phyloP scores from a whole-genome alignment of 2,113 vertebrate species.

The Poeciliopsis retropinna region DNA sequence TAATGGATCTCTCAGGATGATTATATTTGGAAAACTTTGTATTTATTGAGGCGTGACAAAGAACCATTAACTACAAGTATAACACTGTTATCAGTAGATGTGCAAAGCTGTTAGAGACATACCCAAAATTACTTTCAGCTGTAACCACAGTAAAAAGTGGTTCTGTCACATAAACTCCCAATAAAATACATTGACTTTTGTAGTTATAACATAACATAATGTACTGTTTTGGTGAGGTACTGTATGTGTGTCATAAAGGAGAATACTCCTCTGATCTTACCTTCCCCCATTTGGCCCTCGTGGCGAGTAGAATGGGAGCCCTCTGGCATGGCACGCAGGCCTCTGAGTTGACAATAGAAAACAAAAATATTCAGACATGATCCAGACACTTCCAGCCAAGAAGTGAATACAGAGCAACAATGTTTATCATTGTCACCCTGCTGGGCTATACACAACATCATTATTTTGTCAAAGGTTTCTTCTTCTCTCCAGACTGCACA shows the following conservation, averaged over 20 bases:
- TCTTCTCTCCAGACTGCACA: conserved; percentile 5
- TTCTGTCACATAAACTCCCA: neutral
- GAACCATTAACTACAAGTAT: neutral
- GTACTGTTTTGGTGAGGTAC: neutral
- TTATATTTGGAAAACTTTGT: neutral
- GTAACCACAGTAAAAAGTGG: neutral
- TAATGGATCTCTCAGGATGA: too few species aligned
- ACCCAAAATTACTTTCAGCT: neutral
- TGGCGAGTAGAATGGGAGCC: conserved; percentile 70
- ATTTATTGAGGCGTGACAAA: neutral
- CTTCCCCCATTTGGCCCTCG: conserved; percentile 83
- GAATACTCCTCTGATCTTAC: conserved; percentile 59
- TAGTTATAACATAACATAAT: neutral
- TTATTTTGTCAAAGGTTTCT: conserved; percentile 10
- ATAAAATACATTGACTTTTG: neutral
- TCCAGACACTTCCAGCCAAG: conserved; percentile 8
- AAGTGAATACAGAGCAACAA: neutral
- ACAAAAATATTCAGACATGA: conserved; percentile 43
- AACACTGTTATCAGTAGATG: neutral
- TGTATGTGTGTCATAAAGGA: neutral
- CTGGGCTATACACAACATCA: neutral
- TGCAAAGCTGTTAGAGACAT: neutral
- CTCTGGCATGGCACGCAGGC: conserved; percentile 81
- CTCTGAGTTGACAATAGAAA: conserved; percentile 69
- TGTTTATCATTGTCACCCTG: conserved; percentile 8